Evolutionary conservation across 2,113 vertebrate species (phyloP).

Genomic region (Sylvilagus bachmani): DNA sequence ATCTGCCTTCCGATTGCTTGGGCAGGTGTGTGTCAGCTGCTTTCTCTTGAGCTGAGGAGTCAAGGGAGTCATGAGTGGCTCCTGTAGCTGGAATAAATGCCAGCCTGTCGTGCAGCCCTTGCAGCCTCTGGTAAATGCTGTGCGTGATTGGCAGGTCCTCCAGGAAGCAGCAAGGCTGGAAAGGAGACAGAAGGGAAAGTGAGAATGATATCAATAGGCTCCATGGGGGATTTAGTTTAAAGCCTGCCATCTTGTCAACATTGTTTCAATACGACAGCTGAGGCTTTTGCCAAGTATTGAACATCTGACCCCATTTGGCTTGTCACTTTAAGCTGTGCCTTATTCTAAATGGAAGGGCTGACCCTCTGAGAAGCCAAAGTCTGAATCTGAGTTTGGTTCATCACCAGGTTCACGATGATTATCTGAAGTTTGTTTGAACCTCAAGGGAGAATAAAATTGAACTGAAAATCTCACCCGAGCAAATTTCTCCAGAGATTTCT

Average conservation of each 20-base stretch:
- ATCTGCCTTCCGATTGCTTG: background rate
- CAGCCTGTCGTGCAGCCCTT: background rate
- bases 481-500: slow-evolving; percentile 70
- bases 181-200: slow-evolving; percentile 27
- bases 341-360: slow-evolving; percentile 76
- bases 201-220: slow-evolving; percentile 36
- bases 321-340: slow-evolving; percentile 52
- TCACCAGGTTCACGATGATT: slow-evolving; percentile 79
- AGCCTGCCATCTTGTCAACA: slow-evolving; percentile 75
- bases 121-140: background rate
- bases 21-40: background rate
- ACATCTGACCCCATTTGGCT: slow-evolving; percentile 76
- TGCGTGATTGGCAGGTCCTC: background rate
- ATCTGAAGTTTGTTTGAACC: slow-evolving; percentile 78
- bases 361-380: slow-evolving; percentile 64
- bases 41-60: background rate
- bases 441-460: slow-evolving; percentile 71
- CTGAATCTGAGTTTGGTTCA: slow-evolving; percentile 67
- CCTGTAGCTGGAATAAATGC: background rate
- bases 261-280: slow-evolving; percentile 65
- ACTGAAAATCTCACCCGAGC: slow-evolving; percentile 55
- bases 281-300: slow-evolving; percentile 55
- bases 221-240: slow-evolving; percentile 58
- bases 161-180: slow-evolving; percentile 17
- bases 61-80: background rate